Conservation (phyloP, 2,113 vertebrate species). For the Calypte anna region DNA sequence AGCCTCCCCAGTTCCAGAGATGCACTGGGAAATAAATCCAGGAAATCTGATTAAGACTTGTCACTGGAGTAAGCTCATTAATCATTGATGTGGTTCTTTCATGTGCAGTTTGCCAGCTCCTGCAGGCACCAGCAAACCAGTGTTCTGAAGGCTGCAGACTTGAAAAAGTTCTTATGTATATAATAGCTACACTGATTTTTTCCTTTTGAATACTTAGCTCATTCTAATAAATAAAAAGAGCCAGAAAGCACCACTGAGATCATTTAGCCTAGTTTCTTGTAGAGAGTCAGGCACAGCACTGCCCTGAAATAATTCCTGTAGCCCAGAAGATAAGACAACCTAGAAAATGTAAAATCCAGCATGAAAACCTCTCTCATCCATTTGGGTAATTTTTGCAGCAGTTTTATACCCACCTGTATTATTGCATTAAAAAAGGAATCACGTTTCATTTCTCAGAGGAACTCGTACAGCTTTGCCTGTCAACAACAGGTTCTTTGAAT, state of each 20-base stretch:
- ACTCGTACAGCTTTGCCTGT: background rate
- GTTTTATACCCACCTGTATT: background rate
- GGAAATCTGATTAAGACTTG: slow-evolving; percentile 49
- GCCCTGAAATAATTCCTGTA: background rate
- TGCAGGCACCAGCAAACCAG: background rate
- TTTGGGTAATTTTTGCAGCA: slow-evolving; percentile 12
- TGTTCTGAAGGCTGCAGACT: background rate
- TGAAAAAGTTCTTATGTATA: background rate
- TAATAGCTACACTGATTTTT: background rate
- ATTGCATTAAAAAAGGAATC: background rate
- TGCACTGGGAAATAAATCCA: slow-evolving; percentile 20
- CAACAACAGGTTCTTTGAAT: background rate
- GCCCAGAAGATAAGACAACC: background rate
- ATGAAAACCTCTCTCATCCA: background rate
- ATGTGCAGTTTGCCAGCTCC: background rate
- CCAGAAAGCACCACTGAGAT: background rate
- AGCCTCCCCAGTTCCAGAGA: background rate
- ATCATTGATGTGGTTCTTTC: background rate
- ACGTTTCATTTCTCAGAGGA: background rate
- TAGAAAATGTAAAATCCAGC: slow-evolving; percentile 18
- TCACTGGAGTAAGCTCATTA: slow-evolving; percentile 21
- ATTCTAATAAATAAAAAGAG: background rate
- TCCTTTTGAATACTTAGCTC: background rate
- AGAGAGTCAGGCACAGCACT: background rate
- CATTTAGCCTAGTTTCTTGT: background rate